Evolutionary conservation across 2,113 vertebrate species (phyloP).

Genomic region (Epinephelus cyanopodus): DNA sequence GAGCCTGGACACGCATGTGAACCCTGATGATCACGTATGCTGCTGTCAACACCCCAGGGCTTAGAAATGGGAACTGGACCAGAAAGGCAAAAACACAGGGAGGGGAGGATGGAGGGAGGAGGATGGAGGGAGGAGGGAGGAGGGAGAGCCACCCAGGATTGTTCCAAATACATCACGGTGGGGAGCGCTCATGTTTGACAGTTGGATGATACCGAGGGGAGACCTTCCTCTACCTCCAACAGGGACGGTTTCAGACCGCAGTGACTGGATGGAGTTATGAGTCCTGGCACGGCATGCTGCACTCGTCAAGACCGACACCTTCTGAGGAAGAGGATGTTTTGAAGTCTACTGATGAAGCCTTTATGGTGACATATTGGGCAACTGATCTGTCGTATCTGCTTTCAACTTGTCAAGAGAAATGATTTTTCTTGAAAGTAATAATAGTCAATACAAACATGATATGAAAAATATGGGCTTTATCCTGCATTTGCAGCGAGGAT

Average conservation of each 20-base stretch:
- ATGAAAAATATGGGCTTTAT: too few species aligned
- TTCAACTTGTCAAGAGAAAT: too few species aligned
- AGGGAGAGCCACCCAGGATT: slow-evolving; percentile 41
- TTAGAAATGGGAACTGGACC: slow-evolving; percentile 72
- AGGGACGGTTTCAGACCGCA: not conserved
- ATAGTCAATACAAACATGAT: too few species aligned
- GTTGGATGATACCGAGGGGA: slow-evolving; percentile 38
- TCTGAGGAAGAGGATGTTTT: not conserved
- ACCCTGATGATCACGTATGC: slow-evolving; percentile 58
- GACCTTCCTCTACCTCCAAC: slow-evolving; percentile 19
- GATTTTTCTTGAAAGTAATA: too few species aligned
- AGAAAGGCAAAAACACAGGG: slow-evolving; percentile 65
- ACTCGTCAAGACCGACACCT: not conserved
- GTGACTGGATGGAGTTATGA: not conserved
- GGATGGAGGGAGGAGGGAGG: not conserved
- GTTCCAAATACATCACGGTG: slow-evolving; percentile 48
- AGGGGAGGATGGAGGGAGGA: slow-evolving; percentile 6
- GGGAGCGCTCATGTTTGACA: slow-evolving; percentile 62
- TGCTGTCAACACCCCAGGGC: slow-evolving; percentile 73
- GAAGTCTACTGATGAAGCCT: too few species aligned
- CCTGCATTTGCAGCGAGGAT: too few species aligned
- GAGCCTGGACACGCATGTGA: slow-evolving; percentile 31
- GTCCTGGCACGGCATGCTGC: slow-evolving; percentile 19
- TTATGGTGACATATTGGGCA: not conserved
- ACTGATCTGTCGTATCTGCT: not conserved